phyloP scores from a whole-genome alignment of 30 jellyfish, hydroid and myxozoan genomes.

The Hydractinia echinata region DNA sequence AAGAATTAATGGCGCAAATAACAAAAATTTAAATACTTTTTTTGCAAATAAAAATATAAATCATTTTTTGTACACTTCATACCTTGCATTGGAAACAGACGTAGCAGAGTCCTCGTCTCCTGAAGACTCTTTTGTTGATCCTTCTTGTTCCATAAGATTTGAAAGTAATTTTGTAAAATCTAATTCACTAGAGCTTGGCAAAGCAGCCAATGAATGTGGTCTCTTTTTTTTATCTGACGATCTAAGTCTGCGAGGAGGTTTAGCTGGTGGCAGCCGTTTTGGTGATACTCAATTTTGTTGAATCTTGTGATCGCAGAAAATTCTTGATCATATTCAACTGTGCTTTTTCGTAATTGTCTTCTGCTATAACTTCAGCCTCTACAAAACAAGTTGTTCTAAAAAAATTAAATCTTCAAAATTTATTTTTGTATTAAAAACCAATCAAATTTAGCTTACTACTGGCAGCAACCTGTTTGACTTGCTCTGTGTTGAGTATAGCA shows the following conservation, averaged over 20 bases:
- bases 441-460: conserved; percentile 37
- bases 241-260: background rate
- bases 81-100: conserved; percentile 7
- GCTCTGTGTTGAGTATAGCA: conserved; percentile 58
- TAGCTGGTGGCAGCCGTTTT: background rate
- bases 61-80: background rate
- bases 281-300: background rate
- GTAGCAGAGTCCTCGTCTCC: background rate
- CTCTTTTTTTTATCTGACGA: background rate
- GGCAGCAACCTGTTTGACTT: conserved; percentile 45
- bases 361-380: conserved; percentile 20
- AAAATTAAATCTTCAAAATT: background rate
- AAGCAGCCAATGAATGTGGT: conserved; percentile 35
- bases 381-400: background rate
- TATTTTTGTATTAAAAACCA: background rate
- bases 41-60: background rate
- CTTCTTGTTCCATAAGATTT: background rate
- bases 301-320: background rate
- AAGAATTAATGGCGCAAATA: background rate
- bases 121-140: background rate
- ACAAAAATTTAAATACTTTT: background rate
- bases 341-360: background rate
- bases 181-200: conserved; percentile 28
- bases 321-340: conserved; percentile 14
- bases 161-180: conserved; percentile 24